A percentile compares a stretch with the other conserved stretches of the same genome.
These are phyloP conservation scores for Drosophila watanabei DNA, from an alignment of 1,140 invertebrate species.

Conservation along the genomic window DNA sequence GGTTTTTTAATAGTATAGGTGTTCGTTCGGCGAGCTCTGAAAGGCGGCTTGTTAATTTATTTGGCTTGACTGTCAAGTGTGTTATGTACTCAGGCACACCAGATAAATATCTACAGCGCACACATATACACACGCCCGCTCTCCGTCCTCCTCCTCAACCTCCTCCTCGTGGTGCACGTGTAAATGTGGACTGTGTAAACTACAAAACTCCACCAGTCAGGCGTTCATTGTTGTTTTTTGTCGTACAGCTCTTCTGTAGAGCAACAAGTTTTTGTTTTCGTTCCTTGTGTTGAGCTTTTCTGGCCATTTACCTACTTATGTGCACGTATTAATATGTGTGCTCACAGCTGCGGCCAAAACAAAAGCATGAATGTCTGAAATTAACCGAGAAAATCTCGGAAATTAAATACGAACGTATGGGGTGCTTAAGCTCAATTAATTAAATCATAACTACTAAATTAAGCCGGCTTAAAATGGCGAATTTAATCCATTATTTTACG, in stretches of 20 bases:
- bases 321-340: conserved; percentile 13
- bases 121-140: neutral
- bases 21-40: conserved; percentile 55
- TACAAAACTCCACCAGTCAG: conserved; percentile 52
- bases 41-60: conserved; percentile 77
- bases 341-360: conserved; percentile 12
- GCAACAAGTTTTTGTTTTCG: conserved; percentile 67
- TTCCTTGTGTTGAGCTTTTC: conserved; percentile 24
- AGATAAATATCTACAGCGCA: conserved; percentile 26
- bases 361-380: conserved; percentile 18
- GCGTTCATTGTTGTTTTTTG: conserved; percentile 51
- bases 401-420: neutral
- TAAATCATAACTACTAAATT: neutral
- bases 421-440: conserved; percentile 1
- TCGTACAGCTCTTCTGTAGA: conserved; percentile 30
- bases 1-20: conserved; percentile 37
- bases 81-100: conserved; percentile 44
- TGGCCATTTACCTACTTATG: conserved; percentile 36
- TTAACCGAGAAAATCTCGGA: conserved; percentile 9
- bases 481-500: neutral
- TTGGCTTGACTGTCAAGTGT: conserved; percentile 69
- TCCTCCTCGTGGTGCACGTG: conserved; percentile 29
- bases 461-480: neutral
- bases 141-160: neutral
- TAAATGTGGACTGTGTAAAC: conserved; percentile 50